Conservation (phyloP, 1,140 invertebrate species). For the Chlorops oryzae region DNA sequence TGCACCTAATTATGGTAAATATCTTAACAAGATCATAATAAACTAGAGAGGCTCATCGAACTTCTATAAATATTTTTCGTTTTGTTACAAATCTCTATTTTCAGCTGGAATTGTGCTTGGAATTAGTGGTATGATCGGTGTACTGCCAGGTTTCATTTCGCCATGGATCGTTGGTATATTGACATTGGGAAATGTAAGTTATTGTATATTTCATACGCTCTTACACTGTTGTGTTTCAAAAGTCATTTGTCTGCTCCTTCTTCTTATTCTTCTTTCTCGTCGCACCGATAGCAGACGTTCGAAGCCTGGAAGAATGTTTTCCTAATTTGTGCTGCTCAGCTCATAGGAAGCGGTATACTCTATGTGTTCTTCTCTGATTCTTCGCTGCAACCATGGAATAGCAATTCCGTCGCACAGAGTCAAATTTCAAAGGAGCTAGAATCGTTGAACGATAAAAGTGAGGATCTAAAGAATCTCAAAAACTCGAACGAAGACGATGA, state of each 20-base stretch:
- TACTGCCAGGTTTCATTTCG: conserved; percentile 54
- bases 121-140: conserved; percentile 53
- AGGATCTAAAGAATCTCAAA: no score
- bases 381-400: conserved; percentile 60
- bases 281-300: conserved; percentile 67
- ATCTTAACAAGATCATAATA: no score
- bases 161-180: conserved; percentile 56
- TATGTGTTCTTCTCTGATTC: conserved; percentile 57
- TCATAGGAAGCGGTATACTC: conserved; percentile 51
- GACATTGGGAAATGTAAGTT: conserved; percentile 57
- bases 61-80: no score
- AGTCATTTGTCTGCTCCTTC: no score
- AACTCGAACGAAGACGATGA: no score
- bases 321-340: conserved; percentile 53
- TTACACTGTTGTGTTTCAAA: conserved; percentile 2
- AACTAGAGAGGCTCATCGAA: no score
- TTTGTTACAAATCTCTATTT: no score
- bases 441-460: conserved; percentile 5
- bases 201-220: conserved; percentile 3
- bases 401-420: conserved; percentile 17
- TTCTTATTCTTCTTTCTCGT: conserved; percentile 17
- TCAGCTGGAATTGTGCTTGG: conserved; percentile 58
- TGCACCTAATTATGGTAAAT: conserved; percentile 65
- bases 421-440: conserved; percentile 32
- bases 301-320: conserved; percentile 62